A percentile compares a stretch with the other conserved stretches of the same genome.
phyloP scores from a whole-genome alignment of 2,888 invertebrate species.

The Perizoma affinitatum region DNA sequence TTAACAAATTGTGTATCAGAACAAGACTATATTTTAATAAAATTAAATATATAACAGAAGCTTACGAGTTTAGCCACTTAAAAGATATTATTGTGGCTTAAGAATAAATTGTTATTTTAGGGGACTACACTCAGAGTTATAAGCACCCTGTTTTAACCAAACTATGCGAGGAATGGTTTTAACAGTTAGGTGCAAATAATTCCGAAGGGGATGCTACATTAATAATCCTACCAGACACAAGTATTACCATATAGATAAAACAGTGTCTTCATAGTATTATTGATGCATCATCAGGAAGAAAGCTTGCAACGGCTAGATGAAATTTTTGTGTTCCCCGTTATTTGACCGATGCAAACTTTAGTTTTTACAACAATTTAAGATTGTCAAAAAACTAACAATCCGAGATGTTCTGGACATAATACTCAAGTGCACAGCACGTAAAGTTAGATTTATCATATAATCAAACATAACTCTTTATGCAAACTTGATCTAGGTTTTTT shows the following conservation, averaged over 20 bases:
- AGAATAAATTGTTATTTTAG: conserved; percentile 52
- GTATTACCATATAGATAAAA: conserved; percentile 25
- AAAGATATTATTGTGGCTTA: conserved; percentile 56
- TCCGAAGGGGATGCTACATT: conserved; percentile 32
- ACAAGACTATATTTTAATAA: conserved; percentile 52
- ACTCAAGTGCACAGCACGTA: conserved; percentile 75
- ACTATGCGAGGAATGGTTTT: neutral
- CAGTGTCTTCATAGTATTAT: conserved; percentile 41
- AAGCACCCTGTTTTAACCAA: conserved; percentile 3
- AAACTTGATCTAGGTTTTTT: conserved; percentile 69
- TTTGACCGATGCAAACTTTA: conserved; percentile 52
- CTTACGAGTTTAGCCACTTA: conserved; percentile 56
- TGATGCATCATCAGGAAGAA: conserved; percentile 41
- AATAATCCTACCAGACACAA: conserved; percentile 40
- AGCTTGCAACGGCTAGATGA: conserved; percentile 56
- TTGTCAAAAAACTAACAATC: conserved; percentile 57
- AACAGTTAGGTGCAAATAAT: conserved; percentile 1
- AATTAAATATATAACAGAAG: conserved; percentile 60
- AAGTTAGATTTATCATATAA: conserved; percentile 71
- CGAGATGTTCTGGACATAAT: conserved; percentile 62
- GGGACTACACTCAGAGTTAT: conserved; percentile 43
- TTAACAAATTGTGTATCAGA: conserved; percentile 48
- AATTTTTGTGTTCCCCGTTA: conserved; percentile 50
- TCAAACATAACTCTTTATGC: conserved; percentile 82
- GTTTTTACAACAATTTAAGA: conserved; percentile 52